Conservation (phyloP, 2,888 invertebrate genomes). For the Microplitis deprimator region DNA sequence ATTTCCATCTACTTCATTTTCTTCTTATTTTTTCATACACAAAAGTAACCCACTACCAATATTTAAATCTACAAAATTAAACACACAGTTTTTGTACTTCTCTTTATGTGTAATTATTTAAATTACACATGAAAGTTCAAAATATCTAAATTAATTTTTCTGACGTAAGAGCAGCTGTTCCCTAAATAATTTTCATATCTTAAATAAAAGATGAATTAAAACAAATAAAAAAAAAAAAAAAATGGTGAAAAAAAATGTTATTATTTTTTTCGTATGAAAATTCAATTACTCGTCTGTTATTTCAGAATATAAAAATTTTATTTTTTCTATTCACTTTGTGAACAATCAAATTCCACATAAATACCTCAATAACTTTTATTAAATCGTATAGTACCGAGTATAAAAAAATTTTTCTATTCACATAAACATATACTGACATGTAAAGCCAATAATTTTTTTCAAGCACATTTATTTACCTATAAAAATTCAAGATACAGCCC, state of each 20-base stretch:
- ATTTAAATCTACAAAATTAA: no score
- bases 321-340: neutral
- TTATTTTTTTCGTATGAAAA: neutral
- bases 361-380: neutral
- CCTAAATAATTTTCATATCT: no score
- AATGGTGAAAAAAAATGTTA: neutral
- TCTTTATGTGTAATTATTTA: no score
- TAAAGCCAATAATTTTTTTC: conserved; percentile 2
- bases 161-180: no score
- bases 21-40: neutral
- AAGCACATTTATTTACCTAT: neutral
- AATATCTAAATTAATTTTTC: no score
- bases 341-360: neutral
- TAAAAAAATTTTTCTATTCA: neutral
- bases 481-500: neutral
- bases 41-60: neutral
- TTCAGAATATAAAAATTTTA: neutral
- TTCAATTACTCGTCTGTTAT: neutral
- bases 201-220: neutral
- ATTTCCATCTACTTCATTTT: neutral
- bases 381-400: neutral
- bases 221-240: neutral
- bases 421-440: neutral
- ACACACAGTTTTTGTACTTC: no score
- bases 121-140: no score